Conservation (phyloP, 2,888 invertebrate genomes). For the Habroteleia sp. region DNA sequence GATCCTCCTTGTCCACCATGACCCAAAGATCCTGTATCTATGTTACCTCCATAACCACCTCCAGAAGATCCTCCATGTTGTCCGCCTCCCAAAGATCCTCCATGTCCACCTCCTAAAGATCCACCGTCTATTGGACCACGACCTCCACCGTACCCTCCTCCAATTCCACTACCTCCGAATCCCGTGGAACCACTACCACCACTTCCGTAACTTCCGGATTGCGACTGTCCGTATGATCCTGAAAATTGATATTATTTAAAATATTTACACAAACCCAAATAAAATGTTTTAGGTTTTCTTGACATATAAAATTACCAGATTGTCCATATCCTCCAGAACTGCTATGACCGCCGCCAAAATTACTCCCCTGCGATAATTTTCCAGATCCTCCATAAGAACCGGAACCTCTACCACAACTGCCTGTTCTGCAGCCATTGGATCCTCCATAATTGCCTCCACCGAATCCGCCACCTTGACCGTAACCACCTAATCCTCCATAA, state of each 20-base stretch:
- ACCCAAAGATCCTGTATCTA: no score
- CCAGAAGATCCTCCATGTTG: constrained; percentile 9
- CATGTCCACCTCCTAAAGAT: not conserved
- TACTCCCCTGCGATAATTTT: not conserved
- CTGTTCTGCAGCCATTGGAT: constrained; percentile 4
- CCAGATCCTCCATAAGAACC: constrained; percentile 1
- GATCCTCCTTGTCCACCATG: not conserved
- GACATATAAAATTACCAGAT: not conserved
- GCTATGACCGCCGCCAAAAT: not conserved
- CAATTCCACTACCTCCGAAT: constrained; percentile 5
- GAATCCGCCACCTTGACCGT: constrained; percentile 8
- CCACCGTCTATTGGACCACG: constrained; percentile 6
- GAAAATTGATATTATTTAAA: not conserved
- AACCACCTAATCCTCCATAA: constrained; percentile 26
- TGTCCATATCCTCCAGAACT: not conserved
- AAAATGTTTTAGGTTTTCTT: no score
- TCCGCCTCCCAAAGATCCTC: not conserved
- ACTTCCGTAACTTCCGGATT: constrained; percentile 20
- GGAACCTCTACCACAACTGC: constrained; percentile 6
- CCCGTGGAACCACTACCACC: constrained; percentile 16
- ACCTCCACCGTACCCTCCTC: constrained; percentile 17
- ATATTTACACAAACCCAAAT: no score
- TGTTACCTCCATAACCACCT: constrained; percentile 1
- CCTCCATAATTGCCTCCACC: constrained; percentile 13
- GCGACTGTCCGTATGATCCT: constrained; percentile 10